phyloP scores from a whole-genome alignment of 2,113 vertebrate genomes.

The Scomber colias region DNA sequence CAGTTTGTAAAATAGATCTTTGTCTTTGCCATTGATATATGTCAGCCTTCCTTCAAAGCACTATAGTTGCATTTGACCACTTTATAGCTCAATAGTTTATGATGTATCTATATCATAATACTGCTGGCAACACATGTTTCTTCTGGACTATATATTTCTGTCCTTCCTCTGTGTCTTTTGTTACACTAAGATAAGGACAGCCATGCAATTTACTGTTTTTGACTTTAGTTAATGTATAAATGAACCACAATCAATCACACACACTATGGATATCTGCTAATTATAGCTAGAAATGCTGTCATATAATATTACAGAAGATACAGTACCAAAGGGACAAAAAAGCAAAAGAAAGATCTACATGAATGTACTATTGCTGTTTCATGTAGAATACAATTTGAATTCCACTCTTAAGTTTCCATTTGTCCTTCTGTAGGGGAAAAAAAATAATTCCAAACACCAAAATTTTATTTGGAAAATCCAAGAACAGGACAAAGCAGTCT shows the following conservation, averaged over 20 bases:
- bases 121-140: not conserved
- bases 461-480: slow-evolving; percentile 41
- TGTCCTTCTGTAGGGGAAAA: slow-evolving; percentile 6
- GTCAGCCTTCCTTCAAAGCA: not conserved
- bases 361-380: not conserved
- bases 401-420: slow-evolving; percentile 17
- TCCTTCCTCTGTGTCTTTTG: not conserved
- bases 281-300: not conserved
- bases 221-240: not conserved
- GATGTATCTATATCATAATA: not conserved
- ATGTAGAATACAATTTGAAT: not conserved
- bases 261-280: not conserved
- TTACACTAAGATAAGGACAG: too few species aligned
- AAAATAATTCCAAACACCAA: slow-evolving; percentile 12
- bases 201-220: not conserved
- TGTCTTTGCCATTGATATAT: not conserved
- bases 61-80: not conserved
- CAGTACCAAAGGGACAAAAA: not conserved
- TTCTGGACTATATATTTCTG: not conserved
- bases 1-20: too few species aligned
- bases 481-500: slow-evolving; percentile 1
- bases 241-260: not conserved
- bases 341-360: too few species aligned
- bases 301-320: not conserved
- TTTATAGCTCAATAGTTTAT: slow-evolving; percentile 6